phyloP scores from a whole-genome alignment of 2,888 invertebrate genomes.

The Drosophila algonquin region DNA sequence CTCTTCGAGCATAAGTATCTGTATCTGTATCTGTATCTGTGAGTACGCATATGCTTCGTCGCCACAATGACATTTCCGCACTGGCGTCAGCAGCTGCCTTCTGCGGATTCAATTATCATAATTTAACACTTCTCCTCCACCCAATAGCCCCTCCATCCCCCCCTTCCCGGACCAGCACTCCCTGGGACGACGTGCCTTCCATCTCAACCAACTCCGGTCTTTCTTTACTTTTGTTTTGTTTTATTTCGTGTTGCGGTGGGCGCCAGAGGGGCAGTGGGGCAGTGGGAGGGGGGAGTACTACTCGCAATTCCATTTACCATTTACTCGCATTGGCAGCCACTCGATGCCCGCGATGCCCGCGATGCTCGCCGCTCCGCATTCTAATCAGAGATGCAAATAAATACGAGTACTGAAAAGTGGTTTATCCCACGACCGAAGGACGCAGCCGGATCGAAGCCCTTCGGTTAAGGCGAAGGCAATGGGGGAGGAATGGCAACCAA shows the following conservation, averaged over 20 bases:
- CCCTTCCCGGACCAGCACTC: too few relatives aligned
- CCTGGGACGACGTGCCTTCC: constrained; percentile 31
- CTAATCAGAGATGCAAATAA: constrained; percentile 53
- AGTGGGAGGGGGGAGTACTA: neutral
- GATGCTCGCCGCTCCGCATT: constrained; percentile 48
- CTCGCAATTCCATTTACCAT: neutral
- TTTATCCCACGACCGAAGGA: constrained; percentile 16
- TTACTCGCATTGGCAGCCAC: too few relatives aligned
- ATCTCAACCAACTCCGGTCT: constrained; percentile 22
- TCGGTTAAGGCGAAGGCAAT: constrained; percentile 41
- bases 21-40: too few relatives aligned
- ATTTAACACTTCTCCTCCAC: constrained; percentile 50
- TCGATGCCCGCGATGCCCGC: neutral
- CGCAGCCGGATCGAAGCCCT: constrained; percentile 18
- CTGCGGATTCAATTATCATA: constrained; percentile 59
- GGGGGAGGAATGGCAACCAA: neutral
- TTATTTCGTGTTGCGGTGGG: constrained; percentile 4
- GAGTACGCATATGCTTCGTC: neutral
- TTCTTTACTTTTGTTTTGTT: constrained; percentile 2
- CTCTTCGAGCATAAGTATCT: too few relatives aligned
- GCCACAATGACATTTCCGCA: constrained; percentile 23
- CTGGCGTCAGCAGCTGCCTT: constrained; percentile 53
- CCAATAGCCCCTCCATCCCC: constrained; percentile 10
- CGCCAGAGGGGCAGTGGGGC: too few relatives aligned
- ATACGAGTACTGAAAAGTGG: constrained; percentile 38